Evolutionary conservation across 2,113 vertebrate species (phyloP).

Genomic region (Gallinago media): DNA sequence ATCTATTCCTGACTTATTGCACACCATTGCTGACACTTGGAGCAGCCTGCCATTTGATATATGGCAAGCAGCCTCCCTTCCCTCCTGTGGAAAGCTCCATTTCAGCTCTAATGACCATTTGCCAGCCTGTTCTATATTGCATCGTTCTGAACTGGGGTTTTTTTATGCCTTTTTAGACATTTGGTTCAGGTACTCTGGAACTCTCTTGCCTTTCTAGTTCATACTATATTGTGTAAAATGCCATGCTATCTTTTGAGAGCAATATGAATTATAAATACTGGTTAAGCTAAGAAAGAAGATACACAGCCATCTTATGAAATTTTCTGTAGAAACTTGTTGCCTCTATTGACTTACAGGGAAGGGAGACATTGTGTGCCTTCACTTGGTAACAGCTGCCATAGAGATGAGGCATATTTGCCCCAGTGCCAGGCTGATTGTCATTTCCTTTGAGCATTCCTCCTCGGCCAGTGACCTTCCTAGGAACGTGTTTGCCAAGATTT

Average conservation of each 20-base stretch:
- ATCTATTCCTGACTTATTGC: background rate
- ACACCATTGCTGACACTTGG: background rate
- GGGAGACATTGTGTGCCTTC: background rate
- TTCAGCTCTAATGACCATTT: constrained; percentile 7
- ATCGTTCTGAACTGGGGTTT: background rate
- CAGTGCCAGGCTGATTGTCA: background rate
- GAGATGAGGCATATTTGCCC: background rate
- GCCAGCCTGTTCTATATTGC: background rate
- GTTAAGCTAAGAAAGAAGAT: background rate
- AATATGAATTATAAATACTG: background rate
- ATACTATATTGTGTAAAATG: background rate
- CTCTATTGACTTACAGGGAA: background rate
- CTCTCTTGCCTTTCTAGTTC: background rate
- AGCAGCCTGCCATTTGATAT: background rate
- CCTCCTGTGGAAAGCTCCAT: background rate
- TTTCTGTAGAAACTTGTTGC: background rate
- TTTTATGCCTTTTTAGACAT: background rate
- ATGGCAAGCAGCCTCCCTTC: background rate
- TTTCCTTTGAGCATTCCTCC: background rate
- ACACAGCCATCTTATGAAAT: background rate
- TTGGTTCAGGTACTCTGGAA: background rate
- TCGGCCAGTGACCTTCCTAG: background rate
- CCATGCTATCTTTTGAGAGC: background rate
- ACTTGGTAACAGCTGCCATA: background rate
- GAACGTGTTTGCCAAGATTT: background rate